A percentile compares a stretch with the other conserved stretches of the same genome.
Evolutionary conservation across 2,888 invertebrate species (phyloP).

Genomic region (Platycnemis pennipes): DNA sequence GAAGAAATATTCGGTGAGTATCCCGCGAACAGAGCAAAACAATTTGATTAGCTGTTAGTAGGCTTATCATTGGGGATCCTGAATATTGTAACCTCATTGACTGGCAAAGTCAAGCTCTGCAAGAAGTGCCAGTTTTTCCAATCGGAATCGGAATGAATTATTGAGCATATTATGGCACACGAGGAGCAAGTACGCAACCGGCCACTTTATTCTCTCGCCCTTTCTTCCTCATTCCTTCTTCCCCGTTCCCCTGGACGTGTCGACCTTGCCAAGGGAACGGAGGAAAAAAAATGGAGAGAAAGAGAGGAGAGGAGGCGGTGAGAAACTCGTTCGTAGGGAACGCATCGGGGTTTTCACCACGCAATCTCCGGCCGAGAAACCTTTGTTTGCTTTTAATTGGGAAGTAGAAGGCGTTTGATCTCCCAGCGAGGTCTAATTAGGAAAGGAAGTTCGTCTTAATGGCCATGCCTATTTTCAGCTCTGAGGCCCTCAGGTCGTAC

Average conservation of each 20-base stretch:
- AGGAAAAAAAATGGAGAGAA: not conserved
- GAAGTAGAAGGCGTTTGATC: not conserved
- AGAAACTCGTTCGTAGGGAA: not conserved
- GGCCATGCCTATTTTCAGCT: not conserved
- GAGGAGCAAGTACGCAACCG: not conserved
- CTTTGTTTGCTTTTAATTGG: constrained; percentile 3
- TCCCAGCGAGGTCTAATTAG: not conserved
- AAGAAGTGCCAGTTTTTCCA: too few species aligned
- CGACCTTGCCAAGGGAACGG: not conserved
- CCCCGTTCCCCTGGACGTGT: not conserved
- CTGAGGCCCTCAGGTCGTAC: not conserved
- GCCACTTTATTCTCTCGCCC: not conserved
- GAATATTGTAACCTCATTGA: too few species aligned
- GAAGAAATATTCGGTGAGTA: too few species aligned
- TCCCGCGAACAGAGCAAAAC: too few species aligned
- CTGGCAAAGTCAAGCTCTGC: too few species aligned
- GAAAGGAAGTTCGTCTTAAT: not conserved
- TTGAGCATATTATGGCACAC: not conserved
- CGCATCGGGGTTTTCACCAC: not conserved
- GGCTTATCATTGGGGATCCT: too few species aligned
- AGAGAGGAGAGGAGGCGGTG: not conserved
- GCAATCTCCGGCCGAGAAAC: not conserved
- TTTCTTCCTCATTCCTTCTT: not conserved
- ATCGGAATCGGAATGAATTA: too few species aligned
- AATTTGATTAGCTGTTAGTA: too few species aligned